phyloP scores from a whole-genome alignment of 2,888 invertebrate species.

The Monochamus alternatus region DNA sequence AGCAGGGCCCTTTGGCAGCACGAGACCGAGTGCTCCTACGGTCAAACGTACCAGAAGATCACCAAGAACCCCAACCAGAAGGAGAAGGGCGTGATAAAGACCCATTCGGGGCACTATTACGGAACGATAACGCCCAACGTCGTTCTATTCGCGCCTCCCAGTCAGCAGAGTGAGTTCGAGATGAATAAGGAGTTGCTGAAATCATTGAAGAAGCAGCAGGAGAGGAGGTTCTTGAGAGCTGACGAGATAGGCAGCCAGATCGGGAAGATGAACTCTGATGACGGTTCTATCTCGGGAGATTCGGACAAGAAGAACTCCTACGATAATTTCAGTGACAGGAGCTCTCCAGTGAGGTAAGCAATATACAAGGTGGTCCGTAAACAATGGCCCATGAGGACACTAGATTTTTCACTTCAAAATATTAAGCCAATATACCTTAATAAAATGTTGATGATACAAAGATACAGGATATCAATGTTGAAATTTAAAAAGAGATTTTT shows the following conservation, averaged over 20 bases:
- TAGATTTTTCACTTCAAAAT: too few species aligned
- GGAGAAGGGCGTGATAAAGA: conserved; percentile 64
- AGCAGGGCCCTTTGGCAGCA: conserved; percentile 62
- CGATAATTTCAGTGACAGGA: conserved; percentile 17
- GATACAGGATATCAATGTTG: too few species aligned
- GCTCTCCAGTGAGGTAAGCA: conserved; percentile 37
- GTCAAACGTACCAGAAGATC: conserved; percentile 54
- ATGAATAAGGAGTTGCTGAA: conserved; percentile 54
- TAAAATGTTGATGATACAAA: too few species aligned
- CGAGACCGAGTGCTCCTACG: conserved; percentile 63
- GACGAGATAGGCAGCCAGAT: conserved; percentile 47
- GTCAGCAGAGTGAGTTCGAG: conserved; percentile 44
- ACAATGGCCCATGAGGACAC: too few species aligned
- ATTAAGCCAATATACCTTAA: too few species aligned
- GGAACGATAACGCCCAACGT: conserved; percentile 57
- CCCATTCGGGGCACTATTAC: conserved; percentile 65
- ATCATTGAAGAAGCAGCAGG: conserved; percentile 57
- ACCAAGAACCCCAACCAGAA: conserved; percentile 44
- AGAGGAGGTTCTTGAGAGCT: conserved; percentile 48
- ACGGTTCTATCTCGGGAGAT: conserved; percentile 38
- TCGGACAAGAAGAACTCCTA: conserved; percentile 32
- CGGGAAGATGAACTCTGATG: conserved; percentile 39
- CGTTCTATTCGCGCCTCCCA: conserved; percentile 58
- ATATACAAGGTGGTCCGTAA: too few species aligned
- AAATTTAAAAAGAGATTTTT: too few species aligned